Evolutionary conservation across 2,113 vertebrate species (phyloP).

Genomic region (Labeo rohita): DNA sequence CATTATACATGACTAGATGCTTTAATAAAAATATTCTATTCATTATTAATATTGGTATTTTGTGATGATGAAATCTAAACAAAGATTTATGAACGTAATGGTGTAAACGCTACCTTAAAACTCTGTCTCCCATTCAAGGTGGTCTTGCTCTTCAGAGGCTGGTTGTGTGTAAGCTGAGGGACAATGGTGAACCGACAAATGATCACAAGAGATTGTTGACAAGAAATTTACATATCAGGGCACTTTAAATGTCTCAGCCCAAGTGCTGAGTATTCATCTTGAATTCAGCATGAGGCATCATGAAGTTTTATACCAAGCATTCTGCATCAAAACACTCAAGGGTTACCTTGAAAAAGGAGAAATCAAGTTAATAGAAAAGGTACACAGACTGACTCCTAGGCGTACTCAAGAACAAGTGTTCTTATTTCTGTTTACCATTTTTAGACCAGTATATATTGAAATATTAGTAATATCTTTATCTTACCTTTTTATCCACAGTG

Average conservation of each 20-base stretch:
- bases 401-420: background rate
- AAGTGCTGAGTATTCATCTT: background rate
- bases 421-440: background rate
- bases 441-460: background rate
- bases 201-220: background rate
- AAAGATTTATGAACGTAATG: no score
- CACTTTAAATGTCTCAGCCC: background rate
- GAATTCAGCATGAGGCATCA: background rate
- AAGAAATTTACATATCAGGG: background rate
- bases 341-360: slow-evolving; percentile 16
- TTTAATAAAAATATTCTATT: no score
- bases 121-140: background rate
- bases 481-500: background rate
- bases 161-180: slow-evolving; percentile 17
- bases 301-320: background rate
- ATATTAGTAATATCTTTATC: background rate
- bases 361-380: slow-evolving; percentile 30
- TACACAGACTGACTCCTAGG: background rate
- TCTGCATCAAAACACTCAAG: slow-evolving; percentile 27
- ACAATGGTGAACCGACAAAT: slow-evolving; percentile 14
- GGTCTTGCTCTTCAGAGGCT: slow-evolving; percentile 17
- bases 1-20: background rate
- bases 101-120: background rate
- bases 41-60: background rate
- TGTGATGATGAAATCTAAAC: background rate